Conservation (phyloP, 2,888 invertebrate genomes). For the Eupithecia inturbata region DNA sequence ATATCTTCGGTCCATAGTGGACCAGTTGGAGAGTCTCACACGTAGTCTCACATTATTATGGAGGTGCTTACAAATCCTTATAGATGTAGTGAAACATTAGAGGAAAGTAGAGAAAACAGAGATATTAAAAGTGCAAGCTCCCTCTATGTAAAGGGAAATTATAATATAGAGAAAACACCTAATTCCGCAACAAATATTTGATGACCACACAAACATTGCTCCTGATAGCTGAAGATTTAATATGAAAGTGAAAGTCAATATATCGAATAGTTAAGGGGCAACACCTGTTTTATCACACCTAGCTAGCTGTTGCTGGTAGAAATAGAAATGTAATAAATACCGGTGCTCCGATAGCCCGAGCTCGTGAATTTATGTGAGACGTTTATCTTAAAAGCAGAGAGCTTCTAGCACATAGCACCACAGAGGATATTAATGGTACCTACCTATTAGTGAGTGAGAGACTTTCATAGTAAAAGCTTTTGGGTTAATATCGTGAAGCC, state of each 20-base stretch:
- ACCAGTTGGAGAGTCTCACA: neutral
- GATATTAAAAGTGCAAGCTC: neutral
- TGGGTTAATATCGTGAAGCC: neutral
- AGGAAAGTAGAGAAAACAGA: neutral
- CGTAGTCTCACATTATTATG: neutral
- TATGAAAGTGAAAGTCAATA: slow-evolving; percentile 10
- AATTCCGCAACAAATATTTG: neutral
- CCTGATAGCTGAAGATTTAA: slow-evolving; percentile 9
- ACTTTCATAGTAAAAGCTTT: slow-evolving; percentile 14
- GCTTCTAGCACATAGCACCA: slow-evolving; percentile 5
- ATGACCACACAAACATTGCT: neutral
- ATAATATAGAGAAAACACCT: neutral
- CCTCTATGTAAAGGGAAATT: neutral
- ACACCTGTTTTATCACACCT: slow-evolving; percentile 5
- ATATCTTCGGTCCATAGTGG: neutral
- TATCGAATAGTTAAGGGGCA: slow-evolving; percentile 3
- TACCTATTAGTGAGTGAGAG: neutral
- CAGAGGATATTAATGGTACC: neutral
- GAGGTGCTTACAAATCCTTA: neutral
- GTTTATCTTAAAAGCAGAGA: slow-evolving; percentile 12
- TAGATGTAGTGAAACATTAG: neutral
- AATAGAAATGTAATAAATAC: slow-evolving; percentile 10
- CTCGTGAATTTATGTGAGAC: slow-evolving; percentile 11
- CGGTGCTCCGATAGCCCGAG: slow-evolving; percentile 8
- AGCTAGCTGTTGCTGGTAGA: neutral